Base-by-base conservation (phyloP, 2,888 invertebrate genomes). In the Stegophylla sp. region DNA sequence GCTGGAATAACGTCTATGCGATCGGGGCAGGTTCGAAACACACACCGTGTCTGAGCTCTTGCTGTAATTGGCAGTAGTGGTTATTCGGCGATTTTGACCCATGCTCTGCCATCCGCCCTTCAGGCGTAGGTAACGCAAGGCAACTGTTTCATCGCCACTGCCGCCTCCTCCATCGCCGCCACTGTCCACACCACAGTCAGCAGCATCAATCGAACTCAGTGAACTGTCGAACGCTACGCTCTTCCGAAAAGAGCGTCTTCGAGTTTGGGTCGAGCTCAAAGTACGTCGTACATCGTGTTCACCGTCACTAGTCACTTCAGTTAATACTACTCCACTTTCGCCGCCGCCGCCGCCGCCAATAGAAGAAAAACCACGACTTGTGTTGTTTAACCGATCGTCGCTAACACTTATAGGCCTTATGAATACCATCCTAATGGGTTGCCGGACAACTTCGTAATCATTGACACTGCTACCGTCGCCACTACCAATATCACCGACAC, bases 231-330 rank as follows among this genome's bases (percentile, higher is more conserved):
- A 79, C 17, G 79, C 79, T 9, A 71, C 28, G 26, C 69, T 79
- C 7, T 79, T 79, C 34, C 48, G 61, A n/a, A 79, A 79, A 0
- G 71, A 79, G 9, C 15, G 61, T 0, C 79, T 61, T 51, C 79
- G 26, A 7, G 28, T 61, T 34, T 79, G 71, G 5, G 79, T 34
- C 1, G 59, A 59, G 23, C 48, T 69, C 41, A 41, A 34, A 17
- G 48, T n/a, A 0, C n/a, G 45, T 15, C 64, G 23, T 1, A 7
- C 34, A 3, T 3, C 34, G 34, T 34, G 4, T 20, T 79, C 69
- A 0, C 69, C 79, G 9, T 79, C 79, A 7, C 79, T 79, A 28
- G 64, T 81, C 15, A 81, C 81, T 69, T 82, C 83, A 5, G 81
- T 74, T 48, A 81, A 56, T 17, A 79, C 59, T 7, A 66, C 67